Evolutionary conservation across 1,140 invertebrate species (phyloP), one percentile per base, ranked within the genome.

Genomic region (Macrocentrus cingulum): DNA sequence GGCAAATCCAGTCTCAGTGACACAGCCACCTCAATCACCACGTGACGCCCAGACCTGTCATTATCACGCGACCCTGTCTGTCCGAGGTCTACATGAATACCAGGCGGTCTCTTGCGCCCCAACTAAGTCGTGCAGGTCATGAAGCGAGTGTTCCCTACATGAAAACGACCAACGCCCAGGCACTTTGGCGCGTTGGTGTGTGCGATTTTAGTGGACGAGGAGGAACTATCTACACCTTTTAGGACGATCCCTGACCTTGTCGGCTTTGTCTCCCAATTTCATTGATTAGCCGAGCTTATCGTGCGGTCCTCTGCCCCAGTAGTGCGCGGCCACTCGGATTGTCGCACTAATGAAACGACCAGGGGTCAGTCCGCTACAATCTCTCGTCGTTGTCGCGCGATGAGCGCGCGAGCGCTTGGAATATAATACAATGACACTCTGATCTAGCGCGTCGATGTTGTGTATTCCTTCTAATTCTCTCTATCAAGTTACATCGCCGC

Each of bases 221-320:
- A 56, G 29, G 56, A 65, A 62, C 66, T 68, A 74, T 77, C 71
- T 71, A 65, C 61, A 68, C 64, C 55, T 58, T 63, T 44, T 48
- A 23, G 56, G 45, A 56, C 56, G 70, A 75, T 62, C 71, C 49
- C 66, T 76, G 71, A 75, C 73, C 75, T 65, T 61, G 57, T 66
- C 57, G 60, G 61, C 66, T 73, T 79, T 77, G 72, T 76, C 75
- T 76, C 67, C 69, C 75, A 78, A 78, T 78, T 76, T 68, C 76
- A 74, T 75, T 77, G 76, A 79, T 79, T 77, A 72, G 72, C 65
- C 59, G 67, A 49, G 44, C 64, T 66, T 67, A 64, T 67, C 65
- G 54, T n/a, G 41, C 19, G 34, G 42, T 60, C 32, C 18, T 29
- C 51, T 45, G 51, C 39, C 19, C 44, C 58, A 62, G 41, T 37